Base-by-base conservation (phyloP, 1,140 invertebrate species). In the Drosophila kanapiae region DNA sequence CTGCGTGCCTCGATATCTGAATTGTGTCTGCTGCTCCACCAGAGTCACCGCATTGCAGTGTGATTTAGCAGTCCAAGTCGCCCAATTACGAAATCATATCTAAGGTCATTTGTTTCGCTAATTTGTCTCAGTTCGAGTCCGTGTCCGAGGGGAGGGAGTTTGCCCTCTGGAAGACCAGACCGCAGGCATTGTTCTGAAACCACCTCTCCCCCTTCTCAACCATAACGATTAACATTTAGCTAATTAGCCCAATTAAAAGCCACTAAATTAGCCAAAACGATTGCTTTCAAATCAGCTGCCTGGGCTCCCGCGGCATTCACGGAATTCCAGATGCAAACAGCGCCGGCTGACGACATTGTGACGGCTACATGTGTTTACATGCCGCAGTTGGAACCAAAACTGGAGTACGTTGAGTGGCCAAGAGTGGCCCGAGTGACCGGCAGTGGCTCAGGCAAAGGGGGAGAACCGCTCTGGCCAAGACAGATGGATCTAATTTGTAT, bases 11-110 rank as follows among this genome's bases (percentile, higher is more conserved):
- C 63, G 64, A 67, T 64, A 64, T 64, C 48, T 69, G 63, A 56
- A 42, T 67, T 54, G 45, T 43, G 61, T 53, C 23, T n/a, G 45
- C 8, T 57, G 56, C 60, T 53, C 53, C 43, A 47, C 58, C 58
- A 45, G 61, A 29, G 37, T 38, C 47, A 49, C 48, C 5, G 29
- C 27, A 29, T 31, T 40, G 48, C 48, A 51, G 49, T 68, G 38
- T 43, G 51, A 42, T 45, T 13, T 57, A 10, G 47, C 48, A 37
- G 53, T 38, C 51, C 67, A 68, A 82, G 69, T 71, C 77, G 68
- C 68, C 84, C 84, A 84, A 81, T 88, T 88, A 84, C 84, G 84
- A 88, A 88, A 88, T 88, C 84, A 90, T 88, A 90, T 88, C 84
- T 88, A 88, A 88, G 84, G 84, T 88, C 84, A 90, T 88, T 90